Evolutionary conservation across 2,888 invertebrate genomes (phyloP).

Genomic region (Aphidius colemani): DNA sequence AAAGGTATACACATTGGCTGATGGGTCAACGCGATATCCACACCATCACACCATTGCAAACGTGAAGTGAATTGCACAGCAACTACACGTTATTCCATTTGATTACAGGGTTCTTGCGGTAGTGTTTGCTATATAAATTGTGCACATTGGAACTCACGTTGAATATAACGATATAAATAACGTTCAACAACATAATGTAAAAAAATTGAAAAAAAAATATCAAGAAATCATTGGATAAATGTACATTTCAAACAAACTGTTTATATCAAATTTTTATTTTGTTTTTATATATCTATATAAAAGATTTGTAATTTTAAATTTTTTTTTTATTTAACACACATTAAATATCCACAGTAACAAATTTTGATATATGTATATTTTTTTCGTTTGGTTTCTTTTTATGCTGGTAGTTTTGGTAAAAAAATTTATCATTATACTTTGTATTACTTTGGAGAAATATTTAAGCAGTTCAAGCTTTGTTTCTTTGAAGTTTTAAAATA

Average conservation of each 20-base stretch:
- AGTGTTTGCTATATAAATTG: slow-evolving; percentile 60
- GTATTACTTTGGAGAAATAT: no score
- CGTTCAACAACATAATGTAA: slow-evolving; percentile 13
- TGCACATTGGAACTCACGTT: slow-evolving; percentile 32
- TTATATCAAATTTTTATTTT: no score
- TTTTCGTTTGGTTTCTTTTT: no score
- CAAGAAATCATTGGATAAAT: neutral
- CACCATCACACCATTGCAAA: slow-evolving; percentile 19
- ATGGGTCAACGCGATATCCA: slow-evolving; percentile 46
- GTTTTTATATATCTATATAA: no score
- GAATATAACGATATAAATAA: slow-evolving; percentile 17
- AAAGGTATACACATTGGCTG: slow-evolving; percentile 46
- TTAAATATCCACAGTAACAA: no score
- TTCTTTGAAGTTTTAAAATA: no score
- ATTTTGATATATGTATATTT: no score
- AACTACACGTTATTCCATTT: slow-evolving; percentile 41
- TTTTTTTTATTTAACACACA: no score
- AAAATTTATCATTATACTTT: no score
- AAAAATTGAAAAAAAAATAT: slow-evolving; percentile 4
- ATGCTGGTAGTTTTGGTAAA: no score
- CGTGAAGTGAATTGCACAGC: slow-evolving; percentile 21
- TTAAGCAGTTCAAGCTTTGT: no score
- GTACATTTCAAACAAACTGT: neutral
- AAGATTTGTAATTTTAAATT: no score
- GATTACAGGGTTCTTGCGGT: slow-evolving; percentile 55